A percentile compares a stretch with the other conserved stretches of the same genome.
phyloP scores from a whole-genome alignment of 2,888 invertebrate species.

The Trichopoda pennipes region DNA sequence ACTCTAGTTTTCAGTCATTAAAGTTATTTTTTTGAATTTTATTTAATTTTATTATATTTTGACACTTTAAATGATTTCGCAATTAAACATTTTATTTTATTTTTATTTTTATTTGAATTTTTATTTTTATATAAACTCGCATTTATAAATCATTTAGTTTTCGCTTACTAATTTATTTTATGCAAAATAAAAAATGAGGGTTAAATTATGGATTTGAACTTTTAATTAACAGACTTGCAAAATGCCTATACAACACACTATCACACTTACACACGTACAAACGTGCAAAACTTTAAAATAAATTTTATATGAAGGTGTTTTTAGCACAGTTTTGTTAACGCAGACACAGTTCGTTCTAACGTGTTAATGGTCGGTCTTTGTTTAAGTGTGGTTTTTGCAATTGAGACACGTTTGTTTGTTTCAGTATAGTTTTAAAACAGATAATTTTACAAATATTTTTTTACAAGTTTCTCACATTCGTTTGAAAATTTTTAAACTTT shows the following conservation, averaged over 20 bases:
- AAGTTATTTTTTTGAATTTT: too few species aligned
- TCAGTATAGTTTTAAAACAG: background rate
- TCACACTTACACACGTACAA: too few species aligned
- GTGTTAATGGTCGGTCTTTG: background rate
- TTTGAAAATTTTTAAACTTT: background rate
- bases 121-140: background rate
- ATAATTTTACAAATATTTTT: background rate
- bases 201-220: conserved; percentile 57
- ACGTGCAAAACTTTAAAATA: background rate
- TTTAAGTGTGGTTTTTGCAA: background rate
- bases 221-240: conserved; percentile 12
- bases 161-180: background rate
- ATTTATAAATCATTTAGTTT: conserved; percentile 18
- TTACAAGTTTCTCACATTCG: background rate
- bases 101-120: background rate
- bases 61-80: conserved; percentile 53
- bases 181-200: conserved; percentile 34
- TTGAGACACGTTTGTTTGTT: conserved; percentile 12
- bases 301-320: conserved; percentile 21
- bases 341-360: background rate
- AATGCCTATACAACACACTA: background rate
- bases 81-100: conserved; percentile 34
- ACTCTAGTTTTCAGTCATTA: background rate
- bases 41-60: conserved; percentile 22
- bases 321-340: conserved; percentile 17